Conservation (phyloP, 2,888 invertebrate species). For the Lasioglossum pauxillum region DNA sequence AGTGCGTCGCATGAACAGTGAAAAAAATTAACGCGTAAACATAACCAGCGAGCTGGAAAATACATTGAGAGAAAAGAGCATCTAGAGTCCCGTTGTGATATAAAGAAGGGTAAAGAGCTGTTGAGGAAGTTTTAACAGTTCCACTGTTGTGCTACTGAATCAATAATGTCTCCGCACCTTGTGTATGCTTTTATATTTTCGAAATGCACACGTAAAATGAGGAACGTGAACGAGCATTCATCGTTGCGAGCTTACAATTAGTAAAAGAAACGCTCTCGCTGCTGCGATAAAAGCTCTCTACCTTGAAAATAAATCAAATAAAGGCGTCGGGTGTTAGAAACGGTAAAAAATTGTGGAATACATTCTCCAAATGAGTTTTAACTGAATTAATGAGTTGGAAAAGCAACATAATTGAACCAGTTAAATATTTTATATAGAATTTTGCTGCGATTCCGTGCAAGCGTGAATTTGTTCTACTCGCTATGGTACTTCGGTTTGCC, state of each 20-base stretch:
- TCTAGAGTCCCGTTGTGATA: not conserved
- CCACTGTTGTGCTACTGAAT: not conserved
- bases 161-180: not conserved
- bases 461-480: not conserved
- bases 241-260: not conserved
- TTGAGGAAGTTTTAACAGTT: constrained; percentile 5
- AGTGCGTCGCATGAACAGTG: no score
- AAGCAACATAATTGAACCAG: not conserved
- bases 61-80: not conserved
- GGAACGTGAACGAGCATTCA: not conserved
- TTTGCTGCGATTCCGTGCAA: no score
- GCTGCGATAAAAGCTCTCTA: constrained; percentile 8
- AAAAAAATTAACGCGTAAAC: not conserved
- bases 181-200: not conserved
- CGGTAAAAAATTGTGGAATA: not conserved
- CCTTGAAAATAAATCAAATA: constrained; percentile 10
- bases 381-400: not conserved
- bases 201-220: not conserved
- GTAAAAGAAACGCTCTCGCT: not conserved
- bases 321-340: not conserved
- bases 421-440: not conserved
- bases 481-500: no score
- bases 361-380: not conserved
- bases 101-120: not conserved
- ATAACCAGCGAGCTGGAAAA: not conserved